Base-by-base conservation (phyloP, 2,113 vertebrate genomes). In the Salminus brasiliensis region DNA sequence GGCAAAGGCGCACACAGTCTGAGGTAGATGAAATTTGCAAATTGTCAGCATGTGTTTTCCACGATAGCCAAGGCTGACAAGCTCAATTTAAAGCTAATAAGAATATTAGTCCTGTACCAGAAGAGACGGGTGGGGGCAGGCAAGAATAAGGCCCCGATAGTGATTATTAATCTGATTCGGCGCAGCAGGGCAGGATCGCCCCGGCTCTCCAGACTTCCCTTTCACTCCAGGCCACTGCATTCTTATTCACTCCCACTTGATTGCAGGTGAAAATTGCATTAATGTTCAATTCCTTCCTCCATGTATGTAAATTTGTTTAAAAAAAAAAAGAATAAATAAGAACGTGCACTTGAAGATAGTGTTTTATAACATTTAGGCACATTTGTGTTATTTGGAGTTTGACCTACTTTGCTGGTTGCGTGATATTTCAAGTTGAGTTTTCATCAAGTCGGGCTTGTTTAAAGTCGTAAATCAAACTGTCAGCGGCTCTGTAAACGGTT, bases 1-100 rank as follows among this genome's bases (percentile, higher is more conserved):
- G 76, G 86, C 85, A 81, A 82, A 85, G n/a, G 47, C 47, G 65
- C 77, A 75, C 88, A 27, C 88, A 83, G 88, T 83, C 79, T 75
- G 92, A 53, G 89, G 91, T 88, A 90, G 89, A 93, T 90, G 88
- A 90, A 89, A 85, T 86, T 75, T 72, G 41, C 79, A 81, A 76
- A 76, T 53, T 27, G 85, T 72, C 83, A 86, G 85, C 83, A n/a
- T 62, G 72, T 36, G 66, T 75, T 84, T 84, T 13, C 57, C 30
- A 62, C 66, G 53, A 63, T 66, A 78, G 79, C 66, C 69, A 77
- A 74, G 81, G 63, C 88, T 85, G 81, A 82, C 76, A 84, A 77
- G 41, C 78, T 60, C 57, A 72, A 27, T 55, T 81, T 74, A 73
- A 77, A 69, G 25, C 65, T 86, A 89, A 87, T 86, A 87, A 85